Conservation (phyloP, 2,113 vertebrate species). For the Scophthalmus maximus region DNA sequence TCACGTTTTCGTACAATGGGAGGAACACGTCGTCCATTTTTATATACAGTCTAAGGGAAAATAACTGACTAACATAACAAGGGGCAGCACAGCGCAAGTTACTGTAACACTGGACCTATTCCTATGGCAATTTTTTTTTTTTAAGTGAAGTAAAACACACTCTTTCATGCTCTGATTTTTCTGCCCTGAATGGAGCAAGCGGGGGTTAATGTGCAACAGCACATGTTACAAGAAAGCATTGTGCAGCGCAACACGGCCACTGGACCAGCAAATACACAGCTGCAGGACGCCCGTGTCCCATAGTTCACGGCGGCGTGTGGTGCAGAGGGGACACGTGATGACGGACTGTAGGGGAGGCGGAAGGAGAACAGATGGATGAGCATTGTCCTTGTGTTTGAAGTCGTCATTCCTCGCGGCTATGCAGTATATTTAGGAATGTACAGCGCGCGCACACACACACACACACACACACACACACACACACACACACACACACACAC, state of each 20-base stretch:
- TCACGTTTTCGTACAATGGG: no score
- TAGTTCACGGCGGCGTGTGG: constrained; percentile 36
- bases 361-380: constrained; percentile 60
- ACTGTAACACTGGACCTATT: constrained; percentile 5
- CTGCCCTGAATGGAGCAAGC: constrained; percentile 9
- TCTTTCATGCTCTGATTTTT: constrained; percentile 27
- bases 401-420: constrained; percentile 70
- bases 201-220: neutral
- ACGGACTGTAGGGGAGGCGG: constrained; percentile 17
- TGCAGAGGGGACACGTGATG: constrained; percentile 13
- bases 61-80: no score
- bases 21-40: no score
- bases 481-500: constrained; percentile 28
- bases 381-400: constrained; percentile 72
- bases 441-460: constrained; percentile 4
- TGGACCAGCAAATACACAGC: constrained; percentile 43
- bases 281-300: constrained; percentile 54
- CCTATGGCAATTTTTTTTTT: no score
- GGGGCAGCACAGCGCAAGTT: no score
- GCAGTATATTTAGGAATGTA: constrained; percentile 30
- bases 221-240: constrained; percentile 24
- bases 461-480: constrained; percentile 21
- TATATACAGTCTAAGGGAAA: no score
- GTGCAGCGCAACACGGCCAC: constrained; percentile 22
- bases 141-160: neutral